Evolutionary conservation across 1,140 invertebrate species (phyloP).

Genomic region (Rhysida immarginata): DNA sequence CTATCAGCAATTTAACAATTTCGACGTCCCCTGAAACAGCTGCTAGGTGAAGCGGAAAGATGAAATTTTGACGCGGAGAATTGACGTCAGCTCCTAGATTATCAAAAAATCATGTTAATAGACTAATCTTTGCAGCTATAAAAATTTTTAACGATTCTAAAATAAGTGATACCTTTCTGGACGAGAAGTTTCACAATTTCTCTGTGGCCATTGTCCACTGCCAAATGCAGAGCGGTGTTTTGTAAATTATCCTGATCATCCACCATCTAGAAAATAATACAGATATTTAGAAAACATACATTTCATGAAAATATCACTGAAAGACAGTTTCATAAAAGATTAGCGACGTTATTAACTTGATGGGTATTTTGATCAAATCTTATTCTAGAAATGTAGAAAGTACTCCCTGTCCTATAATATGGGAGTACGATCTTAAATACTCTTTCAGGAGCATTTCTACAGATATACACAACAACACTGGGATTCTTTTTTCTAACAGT

Average conservation of each 20-base stretch:
- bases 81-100: constrained; percentile 30
- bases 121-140: too few species aligned
- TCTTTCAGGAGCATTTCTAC: too few species aligned
- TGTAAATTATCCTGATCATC: constrained; percentile 28
- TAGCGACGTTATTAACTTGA: too few species aligned
- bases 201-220: constrained; percentile 32
- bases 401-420: too few species aligned
- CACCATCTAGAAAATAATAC: constrained; percentile 25
- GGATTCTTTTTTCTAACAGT: too few species aligned
- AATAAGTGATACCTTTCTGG: constrained; percentile 27
- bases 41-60: constrained; percentile 31
- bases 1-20: constrained; percentile 26
- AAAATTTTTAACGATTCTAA: too few species aligned
- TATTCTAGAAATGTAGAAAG: too few species aligned
- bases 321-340: background rate
- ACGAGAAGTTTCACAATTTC: constrained; percentile 27
- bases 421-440: too few species aligned
- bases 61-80: constrained; percentile 23
- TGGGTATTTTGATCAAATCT: background rate
- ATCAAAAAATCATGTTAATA: background rate
- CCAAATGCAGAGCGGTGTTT: constrained; percentile 30
- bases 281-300: too few species aligned
- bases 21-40: constrained; percentile 28
- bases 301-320: constrained; percentile 12
- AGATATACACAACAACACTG: too few species aligned